Conservation (phyloP, 2,797 vertebrate species). For the Rhynchotus rufescens region DNA sequence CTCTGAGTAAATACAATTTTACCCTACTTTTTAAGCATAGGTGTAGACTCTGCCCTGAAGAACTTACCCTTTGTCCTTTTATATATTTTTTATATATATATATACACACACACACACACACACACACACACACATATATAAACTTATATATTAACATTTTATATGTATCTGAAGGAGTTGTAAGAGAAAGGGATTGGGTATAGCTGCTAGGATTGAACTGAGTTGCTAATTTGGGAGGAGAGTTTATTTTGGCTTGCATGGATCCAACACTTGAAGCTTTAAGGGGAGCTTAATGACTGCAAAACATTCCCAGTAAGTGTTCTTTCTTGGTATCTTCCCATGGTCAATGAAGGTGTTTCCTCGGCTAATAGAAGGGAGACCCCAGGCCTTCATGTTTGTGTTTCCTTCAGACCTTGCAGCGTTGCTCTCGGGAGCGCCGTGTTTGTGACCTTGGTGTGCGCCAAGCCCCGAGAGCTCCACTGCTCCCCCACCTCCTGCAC, state of each 20-base stretch:
- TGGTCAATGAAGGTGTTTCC: constrained; percentile 7
- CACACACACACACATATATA: no score
- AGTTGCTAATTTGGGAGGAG: constrained; percentile 9
- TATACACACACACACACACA: no score
- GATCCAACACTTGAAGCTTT: constrained; percentile 24
- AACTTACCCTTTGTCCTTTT: neutral
- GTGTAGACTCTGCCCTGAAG: neutral
- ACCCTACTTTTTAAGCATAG: neutral
- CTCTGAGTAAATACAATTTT: neutral
- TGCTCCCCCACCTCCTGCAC: constrained; percentile 21
- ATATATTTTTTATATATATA: neutral
- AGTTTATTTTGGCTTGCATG: neutral
- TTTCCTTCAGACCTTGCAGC: neutral
- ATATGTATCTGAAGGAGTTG: neutral
- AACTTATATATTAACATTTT: no score
- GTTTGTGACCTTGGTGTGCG: neutral
- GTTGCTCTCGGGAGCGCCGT: neutral
- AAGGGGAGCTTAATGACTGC: constrained; percentile 30
- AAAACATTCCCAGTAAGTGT: constrained; percentile 24
- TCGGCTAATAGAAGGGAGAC: neutral
- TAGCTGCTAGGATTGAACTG: constrained; percentile 15
- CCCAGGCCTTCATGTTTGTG: neutral
- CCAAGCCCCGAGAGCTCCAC: neutral
- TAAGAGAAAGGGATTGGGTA: neutral
- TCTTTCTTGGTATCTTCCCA: neutral